Evolutionary conservation across 1,140 invertebrate species (phyloP).

Genomic region (Cherax quadricarinatus): DNA sequence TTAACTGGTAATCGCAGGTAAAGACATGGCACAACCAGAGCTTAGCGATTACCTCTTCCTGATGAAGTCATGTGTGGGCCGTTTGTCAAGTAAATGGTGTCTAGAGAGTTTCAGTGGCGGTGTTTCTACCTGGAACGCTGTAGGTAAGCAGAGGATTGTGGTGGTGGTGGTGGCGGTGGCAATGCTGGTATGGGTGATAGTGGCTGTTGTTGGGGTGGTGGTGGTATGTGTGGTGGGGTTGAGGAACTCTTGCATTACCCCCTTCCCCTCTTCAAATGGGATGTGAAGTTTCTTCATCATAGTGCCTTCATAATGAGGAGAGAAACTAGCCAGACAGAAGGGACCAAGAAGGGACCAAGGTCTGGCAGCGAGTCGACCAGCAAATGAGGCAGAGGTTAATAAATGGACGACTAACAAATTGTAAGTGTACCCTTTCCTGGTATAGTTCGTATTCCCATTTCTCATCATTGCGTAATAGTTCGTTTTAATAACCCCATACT

Average conservation of each 20-base stretch:
- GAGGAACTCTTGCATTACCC: neutral
- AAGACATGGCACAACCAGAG: constrained; percentile 16
- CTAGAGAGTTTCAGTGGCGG: neutral
- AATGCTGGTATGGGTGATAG: neutral
- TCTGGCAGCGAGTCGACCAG: no score
- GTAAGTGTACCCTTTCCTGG: no score
- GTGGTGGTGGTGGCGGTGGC: neutral
- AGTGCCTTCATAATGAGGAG: no score
- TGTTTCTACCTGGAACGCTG: neutral
- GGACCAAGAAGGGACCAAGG: no score
- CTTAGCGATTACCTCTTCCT: constrained; percentile 24
- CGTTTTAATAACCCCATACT: no score
- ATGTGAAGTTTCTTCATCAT: no score
- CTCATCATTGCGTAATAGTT: no score
- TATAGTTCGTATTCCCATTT: no score
- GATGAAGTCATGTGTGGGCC: constrained; percentile 36
- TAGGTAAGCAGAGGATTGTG: neutral
- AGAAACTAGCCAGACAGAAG: no score
- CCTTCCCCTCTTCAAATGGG: no score
- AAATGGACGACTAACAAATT: no score
- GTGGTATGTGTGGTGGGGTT: neutral
- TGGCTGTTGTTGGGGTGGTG: neutral
- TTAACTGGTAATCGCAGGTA: constrained; percentile 41
- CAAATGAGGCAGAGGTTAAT: no score
- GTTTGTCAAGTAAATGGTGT: constrained; percentile 42